Evolutionary conservation across 2,113 vertebrate species (phyloP), one percentile per base, ranked within the genome.

Genomic region (Mus musculus): DNA sequence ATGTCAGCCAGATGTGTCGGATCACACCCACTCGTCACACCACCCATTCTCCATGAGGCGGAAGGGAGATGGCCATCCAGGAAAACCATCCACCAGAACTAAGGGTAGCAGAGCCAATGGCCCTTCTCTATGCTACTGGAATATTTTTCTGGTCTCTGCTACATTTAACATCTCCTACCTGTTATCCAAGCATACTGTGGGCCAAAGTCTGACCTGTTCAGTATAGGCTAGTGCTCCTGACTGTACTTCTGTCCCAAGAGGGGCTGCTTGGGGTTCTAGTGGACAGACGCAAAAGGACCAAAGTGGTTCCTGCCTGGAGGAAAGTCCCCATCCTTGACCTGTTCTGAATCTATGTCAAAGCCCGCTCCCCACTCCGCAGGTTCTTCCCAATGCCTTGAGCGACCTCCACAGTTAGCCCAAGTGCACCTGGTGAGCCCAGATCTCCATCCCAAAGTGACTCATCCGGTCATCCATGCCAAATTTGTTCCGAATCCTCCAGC

Each of bases 1-100:
- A 54, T 14, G 11, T 90, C n/a, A 81, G 42, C 59, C 65, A 3
- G 59, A 19, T 61, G 12, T 81, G 63, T 67, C 54, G 65, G 85
- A 86, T 24, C 36, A 42, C 4, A 54, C 56, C 61, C 9, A 26
- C 26, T 49, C 61, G 65, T 63, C 87, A 82, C n/a, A 49, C 80
- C 49, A 89, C 24, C 69, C 26, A 33, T 4, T 36, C 49, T 7
- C 69, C 87, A 46, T 0, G 7, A 61, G 87, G 63, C 5, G 22
- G 85, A 88, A 61, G 17, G 91, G 10, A 81, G 42, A 81, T 73
- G 2, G 39, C 22, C 61, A 75, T 28, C 54, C 24, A 26, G 20
- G 76, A 39, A 88, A 56, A 7, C 84, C 28, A 49, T 33, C 52
- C 75, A 54, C 73, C 90, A 96, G 91, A 93, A 87, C n/a, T 65